Base-by-base conservation (phyloP, 2,113 vertebrate species). In the Bubo scandiacus region DNA sequence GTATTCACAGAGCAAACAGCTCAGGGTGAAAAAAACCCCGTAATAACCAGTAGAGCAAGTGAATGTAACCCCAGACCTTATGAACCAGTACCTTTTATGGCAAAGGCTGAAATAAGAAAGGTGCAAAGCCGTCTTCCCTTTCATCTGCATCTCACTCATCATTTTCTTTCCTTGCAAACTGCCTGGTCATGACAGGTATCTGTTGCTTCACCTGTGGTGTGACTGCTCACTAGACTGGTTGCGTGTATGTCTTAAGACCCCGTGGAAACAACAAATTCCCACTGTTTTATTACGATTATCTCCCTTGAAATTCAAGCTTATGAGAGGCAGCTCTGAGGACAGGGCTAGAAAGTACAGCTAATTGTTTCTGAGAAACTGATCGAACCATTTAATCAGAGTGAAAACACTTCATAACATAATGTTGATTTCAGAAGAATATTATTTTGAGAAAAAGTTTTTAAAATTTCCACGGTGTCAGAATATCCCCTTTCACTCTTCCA, bases 101-200 rank as follows among this genome's bases (percentile, higher is more conserved):
- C 23, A 68, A 63, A 81, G 12, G 9, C 20, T 68, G 25, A 70
- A 77, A 78, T 57, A 10, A 51, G 54, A 43, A 40, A 83, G 17
- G 38, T 54, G 13, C 5, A 72, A 54, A 49, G 6, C 12, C 25
- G 17, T 29, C 15, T 80, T 82, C 12, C 15, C 19, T 86, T 89
- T 29, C 34, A 23, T 0, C 2, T 47, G 12, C 6, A 4, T 12
- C 8, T 68, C 17, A n/a, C 13, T 66, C 18, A 55, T 36, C 5
- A 0, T 82, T 54, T 30, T 55, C 43, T 61, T 49, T 79, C 45
- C 38, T 67, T 58, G 27, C 25, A 68, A 42, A 89, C 34, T 38
- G 15, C 30, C 22, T 0, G 0, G 10, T 62, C 40, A 61, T 25
- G 8, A 20, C 9, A 80, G 51, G 29, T 36, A 23, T 6, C 18